Evolutionary conservation across 1,140 invertebrate species (phyloP).

Genomic region (Apolygus lucorum): DNA sequence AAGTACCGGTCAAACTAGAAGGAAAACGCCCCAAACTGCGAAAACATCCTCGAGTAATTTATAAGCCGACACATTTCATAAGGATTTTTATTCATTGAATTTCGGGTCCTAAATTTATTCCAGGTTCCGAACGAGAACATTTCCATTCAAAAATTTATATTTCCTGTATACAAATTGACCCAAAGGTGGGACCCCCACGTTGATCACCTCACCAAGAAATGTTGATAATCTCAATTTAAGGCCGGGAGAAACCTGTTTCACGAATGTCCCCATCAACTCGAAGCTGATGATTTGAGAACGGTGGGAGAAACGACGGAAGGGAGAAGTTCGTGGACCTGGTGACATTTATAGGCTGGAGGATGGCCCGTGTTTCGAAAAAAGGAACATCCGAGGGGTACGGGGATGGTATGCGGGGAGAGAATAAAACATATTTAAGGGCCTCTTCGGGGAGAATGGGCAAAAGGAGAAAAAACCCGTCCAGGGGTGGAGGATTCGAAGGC

Average conservation of each 20-base stretch:
- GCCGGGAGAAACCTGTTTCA: background rate
- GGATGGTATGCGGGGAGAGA: background rate
- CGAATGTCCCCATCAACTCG: background rate
- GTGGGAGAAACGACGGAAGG: background rate
- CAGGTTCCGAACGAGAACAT: too few relatives aligned
- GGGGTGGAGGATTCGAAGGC: too few relatives aligned
- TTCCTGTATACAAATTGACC: background rate
- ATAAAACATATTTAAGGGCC: conserved; percentile 16
- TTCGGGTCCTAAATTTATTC: too few relatives aligned
- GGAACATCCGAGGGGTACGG: too few relatives aligned
- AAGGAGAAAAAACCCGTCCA: background rate
- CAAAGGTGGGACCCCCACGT: background rate
- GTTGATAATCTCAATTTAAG: background rate
- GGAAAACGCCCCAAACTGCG: too few relatives aligned
- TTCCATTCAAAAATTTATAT: background rate
- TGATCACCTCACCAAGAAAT: background rate
- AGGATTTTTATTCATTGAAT: too few relatives aligned
- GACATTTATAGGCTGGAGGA: background rate
- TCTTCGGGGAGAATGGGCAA: background rate
- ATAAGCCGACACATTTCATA: too few relatives aligned
- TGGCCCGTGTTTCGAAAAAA: too few relatives aligned
- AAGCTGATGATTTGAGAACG: conserved; percentile 8
- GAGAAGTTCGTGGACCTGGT: conserved; percentile 3
- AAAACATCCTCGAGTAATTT: too few relatives aligned
- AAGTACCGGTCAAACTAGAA: too few relatives aligned